phyloP scores from a whole-genome alignment of 2,113 vertebrate species.

The Crotalus helleri region DNA sequence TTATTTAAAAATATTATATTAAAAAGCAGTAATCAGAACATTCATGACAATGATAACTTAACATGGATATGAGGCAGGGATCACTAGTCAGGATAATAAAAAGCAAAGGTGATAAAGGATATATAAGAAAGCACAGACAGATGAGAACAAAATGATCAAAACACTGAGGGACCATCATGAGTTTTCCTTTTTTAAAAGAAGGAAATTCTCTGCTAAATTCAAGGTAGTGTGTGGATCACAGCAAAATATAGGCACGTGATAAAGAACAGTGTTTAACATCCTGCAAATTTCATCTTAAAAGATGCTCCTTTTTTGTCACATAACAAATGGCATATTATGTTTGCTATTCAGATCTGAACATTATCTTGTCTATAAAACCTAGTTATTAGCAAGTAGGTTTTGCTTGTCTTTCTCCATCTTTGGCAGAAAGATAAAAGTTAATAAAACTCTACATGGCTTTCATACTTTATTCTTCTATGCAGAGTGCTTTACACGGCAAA shows the following conservation, averaged over 20 bases:
- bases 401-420: background rate
- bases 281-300: background rate
- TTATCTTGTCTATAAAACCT: background rate
- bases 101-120: conserved; percentile 57
- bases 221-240: background rate
- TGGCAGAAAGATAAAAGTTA: background rate
- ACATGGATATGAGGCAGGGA: conserved; percentile 59
- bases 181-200: conserved; percentile 21
- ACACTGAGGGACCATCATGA: rapidly evolving
- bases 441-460: background rate
- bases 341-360: background rate
- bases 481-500: background rate
- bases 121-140: conserved; percentile 55
- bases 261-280: background rate
- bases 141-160: conserved; percentile 39
- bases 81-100: conserved; percentile 65
- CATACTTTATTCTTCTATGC: background rate
- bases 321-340: background rate
- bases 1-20: conserved; percentile 73
- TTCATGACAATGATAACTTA: conserved; percentile 52
- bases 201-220: background rate
- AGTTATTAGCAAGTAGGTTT: background rate
- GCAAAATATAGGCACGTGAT: background rate
- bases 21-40: conserved; percentile 58
- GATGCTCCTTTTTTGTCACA: background rate